Percentiles rank a stretch among this genome's conserved stretches.
Conservation (phyloP, 2,888 invertebrate species). For the Drymonia ruficornis region DNA sequence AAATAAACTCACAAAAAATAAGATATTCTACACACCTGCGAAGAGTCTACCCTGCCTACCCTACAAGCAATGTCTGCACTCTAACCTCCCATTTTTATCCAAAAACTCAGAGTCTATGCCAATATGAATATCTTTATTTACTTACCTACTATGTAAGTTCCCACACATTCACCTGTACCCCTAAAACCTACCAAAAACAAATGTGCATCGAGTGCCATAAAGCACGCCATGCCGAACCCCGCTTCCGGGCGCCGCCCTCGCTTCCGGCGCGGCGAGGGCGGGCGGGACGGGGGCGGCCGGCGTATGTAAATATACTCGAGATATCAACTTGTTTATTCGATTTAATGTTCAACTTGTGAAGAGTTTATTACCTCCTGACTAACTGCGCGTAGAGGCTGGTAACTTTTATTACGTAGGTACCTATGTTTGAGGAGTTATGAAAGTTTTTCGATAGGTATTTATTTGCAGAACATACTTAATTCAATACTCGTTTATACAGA, state of each 20-base stretch:
- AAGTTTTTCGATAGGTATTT: no score
- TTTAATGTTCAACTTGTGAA: slow-evolving; percentile 17
- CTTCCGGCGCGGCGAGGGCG: slow-evolving; percentile 21
- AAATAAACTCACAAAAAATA: no score
- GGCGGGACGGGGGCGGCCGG: background rate
- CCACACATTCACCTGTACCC: slow-evolving; percentile 2
- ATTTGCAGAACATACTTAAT: no score
- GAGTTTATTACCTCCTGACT: slow-evolving; percentile 8
- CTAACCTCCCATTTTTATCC: no score
- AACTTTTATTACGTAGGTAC: slow-evolving; percentile 15
- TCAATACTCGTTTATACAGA: no score
- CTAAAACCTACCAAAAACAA: slow-evolving; percentile 5
- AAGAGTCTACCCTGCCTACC: no score
- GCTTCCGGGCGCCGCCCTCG: slow-evolving; percentile 36
- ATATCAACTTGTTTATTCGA: slow-evolving; percentile 38
- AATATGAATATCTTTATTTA: background rate
- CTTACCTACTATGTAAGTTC: background rate
- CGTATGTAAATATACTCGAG: slow-evolving; percentile 37
- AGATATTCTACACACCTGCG: no score
- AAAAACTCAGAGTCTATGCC: background rate
- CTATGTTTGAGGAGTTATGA: slow-evolving; percentile 9
- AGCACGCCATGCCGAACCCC: slow-evolving; percentile 32
- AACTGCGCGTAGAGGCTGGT: background rate
- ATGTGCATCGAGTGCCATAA: slow-evolving; percentile 18
- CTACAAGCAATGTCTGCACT: no score